Evolutionary conservation across 2,797 vertebrate species (phyloP).

Genomic region (Thunnus albacares): DNA sequence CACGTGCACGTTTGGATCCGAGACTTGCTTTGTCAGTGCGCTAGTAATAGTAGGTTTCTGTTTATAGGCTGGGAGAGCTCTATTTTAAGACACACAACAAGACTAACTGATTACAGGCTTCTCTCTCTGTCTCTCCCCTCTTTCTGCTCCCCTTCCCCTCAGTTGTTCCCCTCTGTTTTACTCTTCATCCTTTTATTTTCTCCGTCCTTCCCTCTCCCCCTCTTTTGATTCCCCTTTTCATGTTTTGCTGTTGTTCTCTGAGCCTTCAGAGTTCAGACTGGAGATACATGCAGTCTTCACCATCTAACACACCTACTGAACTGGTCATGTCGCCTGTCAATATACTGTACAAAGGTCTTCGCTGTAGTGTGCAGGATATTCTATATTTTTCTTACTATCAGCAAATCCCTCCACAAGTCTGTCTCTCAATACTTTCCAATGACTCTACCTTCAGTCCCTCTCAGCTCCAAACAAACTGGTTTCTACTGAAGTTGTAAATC

Average conservation of each 20-base stretch:
- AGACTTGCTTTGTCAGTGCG: constrained; percentile 86
- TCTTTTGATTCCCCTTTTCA: constrained; percentile 3
- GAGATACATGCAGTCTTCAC: background rate
- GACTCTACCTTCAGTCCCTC: no score
- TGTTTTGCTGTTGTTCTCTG: background rate
- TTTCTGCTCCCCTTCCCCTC: constrained; percentile 67
- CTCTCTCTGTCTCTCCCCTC: constrained; percentile 65
- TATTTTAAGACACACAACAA: constrained; percentile 91
- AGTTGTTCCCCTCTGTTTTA: constrained; percentile 41
- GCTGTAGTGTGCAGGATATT: background rate
- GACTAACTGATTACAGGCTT: constrained; percentile 87
- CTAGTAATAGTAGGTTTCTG: constrained; percentile 87
- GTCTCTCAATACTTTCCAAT: no score
- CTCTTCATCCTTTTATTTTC: constrained; percentile 41
- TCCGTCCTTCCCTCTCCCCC: background rate
- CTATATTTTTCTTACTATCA: background rate
- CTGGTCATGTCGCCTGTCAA: constrained; percentile 1
- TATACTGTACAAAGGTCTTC: background rate
- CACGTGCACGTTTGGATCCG: constrained; percentile 60
- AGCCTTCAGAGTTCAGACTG: background rate
- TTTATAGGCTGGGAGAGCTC: constrained; percentile 86
- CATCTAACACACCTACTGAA: background rate
- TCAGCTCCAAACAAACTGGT: background rate
- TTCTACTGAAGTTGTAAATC: background rate
- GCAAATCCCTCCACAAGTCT: background rate